A percentile compares a stretch with the other conserved stretches of the same genome.
These are phyloP conservation scores for Cosmia trapezina DNA, from an alignment of 2,888 invertebrate genomes.

Conservation along the genomic window DNA sequence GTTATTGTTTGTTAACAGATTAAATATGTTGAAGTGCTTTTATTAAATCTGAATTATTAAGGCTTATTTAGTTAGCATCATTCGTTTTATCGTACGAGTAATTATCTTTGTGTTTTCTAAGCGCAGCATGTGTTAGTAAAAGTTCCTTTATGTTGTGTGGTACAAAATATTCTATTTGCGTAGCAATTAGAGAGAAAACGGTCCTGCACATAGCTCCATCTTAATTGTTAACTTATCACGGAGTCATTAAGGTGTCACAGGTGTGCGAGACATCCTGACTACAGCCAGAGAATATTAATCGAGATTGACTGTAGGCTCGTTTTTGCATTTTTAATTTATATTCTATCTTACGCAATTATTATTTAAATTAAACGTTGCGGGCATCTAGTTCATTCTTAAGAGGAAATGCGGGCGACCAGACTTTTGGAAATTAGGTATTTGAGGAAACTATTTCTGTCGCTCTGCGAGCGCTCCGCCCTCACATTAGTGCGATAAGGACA, in stretches of 20 bases:
- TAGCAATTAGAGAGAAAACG: slow-evolving; percentile 51
- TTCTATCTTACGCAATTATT: slow-evolving; percentile 27
- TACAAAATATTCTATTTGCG: slow-evolving; percentile 53
- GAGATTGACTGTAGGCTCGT: slow-evolving; percentile 45
- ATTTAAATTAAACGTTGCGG: slow-evolving; percentile 32
- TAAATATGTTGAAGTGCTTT: slow-evolving; percentile 40
- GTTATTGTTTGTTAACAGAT: slow-evolving; percentile 41
- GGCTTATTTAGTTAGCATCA: slow-evolving; percentile 7
- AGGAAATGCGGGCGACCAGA: too few species aligned
- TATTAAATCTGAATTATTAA: slow-evolving; percentile 25
- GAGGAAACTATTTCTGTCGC: too few species aligned
- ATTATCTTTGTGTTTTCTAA: slow-evolving; percentile 1
- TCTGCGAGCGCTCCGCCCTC: too few species aligned
- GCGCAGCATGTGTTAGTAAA: background rate
- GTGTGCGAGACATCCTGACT: slow-evolving; percentile 61
- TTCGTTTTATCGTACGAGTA: slow-evolving; percentile 18
- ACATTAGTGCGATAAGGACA: too few species aligned
- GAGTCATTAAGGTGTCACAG: slow-evolving; percentile 61
- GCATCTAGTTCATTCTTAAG: background rate
- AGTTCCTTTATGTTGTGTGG: slow-evolving; percentile 7
- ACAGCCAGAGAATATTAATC: slow-evolving; percentile 57
- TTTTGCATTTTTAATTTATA: slow-evolving; percentile 53
- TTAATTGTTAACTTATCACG: slow-evolving; percentile 59
- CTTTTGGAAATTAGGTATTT: too few species aligned
- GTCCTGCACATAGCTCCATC: slow-evolving; percentile 45